Conservation (phyloP, 1,140 invertebrate genomes). For the Globodera ellingtonae region DNA sequence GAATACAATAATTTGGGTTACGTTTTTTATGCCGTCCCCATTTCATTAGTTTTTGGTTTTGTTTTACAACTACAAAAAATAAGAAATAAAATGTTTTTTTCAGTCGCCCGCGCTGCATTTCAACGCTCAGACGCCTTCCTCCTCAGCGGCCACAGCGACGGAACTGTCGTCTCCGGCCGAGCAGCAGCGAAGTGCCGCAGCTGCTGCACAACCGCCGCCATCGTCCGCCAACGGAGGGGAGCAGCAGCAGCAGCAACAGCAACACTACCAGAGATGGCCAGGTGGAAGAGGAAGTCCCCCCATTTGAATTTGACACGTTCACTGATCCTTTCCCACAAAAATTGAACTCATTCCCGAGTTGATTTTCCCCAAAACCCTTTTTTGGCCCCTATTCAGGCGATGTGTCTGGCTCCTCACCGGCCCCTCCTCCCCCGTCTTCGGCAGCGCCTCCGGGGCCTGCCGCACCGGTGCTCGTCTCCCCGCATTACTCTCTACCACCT, state of each 20-base stretch:
- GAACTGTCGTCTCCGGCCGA: background rate
- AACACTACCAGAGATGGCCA: slow-evolving; percentile 10
- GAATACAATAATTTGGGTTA: too few relatives aligned
- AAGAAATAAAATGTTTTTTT: background rate
- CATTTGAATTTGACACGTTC: too few relatives aligned
- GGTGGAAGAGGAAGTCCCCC: background rate
- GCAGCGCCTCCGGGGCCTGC: too few relatives aligned
- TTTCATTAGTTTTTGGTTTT: too few relatives aligned
- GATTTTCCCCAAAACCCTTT: too few relatives aligned
- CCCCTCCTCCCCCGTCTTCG: too few relatives aligned
- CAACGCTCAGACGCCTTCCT: background rate
- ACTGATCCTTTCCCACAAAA: too few relatives aligned
- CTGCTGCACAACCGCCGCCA: too few relatives aligned
- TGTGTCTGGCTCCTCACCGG: background rate
- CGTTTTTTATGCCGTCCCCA: too few relatives aligned
- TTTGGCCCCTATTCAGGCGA: background rate
- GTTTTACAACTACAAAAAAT: too few relatives aligned
- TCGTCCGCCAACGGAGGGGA: background rate
- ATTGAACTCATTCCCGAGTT: too few relatives aligned
- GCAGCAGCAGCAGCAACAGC: background rate
- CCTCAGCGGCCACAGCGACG: background rate
- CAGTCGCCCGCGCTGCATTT: background rate
- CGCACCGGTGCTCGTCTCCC: background rate
- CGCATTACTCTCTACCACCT: background rate
- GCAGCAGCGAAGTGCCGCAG: background rate